These are phyloP conservation scores for Ceyx margarethae DNA, from an alignment of 2,113 vertebrate genomes.

Conservation along the genomic window DNA sequence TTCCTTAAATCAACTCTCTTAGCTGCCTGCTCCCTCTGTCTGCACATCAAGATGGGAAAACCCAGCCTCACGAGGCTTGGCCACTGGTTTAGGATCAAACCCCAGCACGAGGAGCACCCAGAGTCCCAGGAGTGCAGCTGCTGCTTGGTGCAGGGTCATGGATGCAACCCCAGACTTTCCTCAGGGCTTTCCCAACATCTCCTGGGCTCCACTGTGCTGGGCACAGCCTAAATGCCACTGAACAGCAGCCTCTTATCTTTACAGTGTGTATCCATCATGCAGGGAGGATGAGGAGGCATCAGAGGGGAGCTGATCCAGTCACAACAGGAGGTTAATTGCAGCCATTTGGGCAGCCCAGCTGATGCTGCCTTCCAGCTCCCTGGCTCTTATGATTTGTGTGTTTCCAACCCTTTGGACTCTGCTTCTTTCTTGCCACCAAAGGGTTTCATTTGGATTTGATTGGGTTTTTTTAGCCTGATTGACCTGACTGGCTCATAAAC, in stretches of 20 bases:
- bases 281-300: neutral
- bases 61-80: neutral
- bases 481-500: neutral
- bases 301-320: neutral
- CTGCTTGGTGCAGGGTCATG: neutral
- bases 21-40: neutral
- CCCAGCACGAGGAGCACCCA: neutral
- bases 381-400: neutral
- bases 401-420: neutral
- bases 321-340: neutral
- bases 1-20: neutral
- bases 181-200: neutral
- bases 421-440: neutral
- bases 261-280: neutral
- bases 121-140: neutral
- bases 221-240: neutral
- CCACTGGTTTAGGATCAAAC: neutral
- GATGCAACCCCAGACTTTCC: neutral
- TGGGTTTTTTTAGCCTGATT: neutral
- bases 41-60: neutral
- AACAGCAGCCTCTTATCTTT: neutral
- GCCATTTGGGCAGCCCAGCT: neutral
- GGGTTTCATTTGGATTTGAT: neutral
- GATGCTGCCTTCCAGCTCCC: neutral
- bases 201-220: neutral